Base-by-base conservation (phyloP, 2,888 invertebrate species). In the Tipula vernalis region DNA sequence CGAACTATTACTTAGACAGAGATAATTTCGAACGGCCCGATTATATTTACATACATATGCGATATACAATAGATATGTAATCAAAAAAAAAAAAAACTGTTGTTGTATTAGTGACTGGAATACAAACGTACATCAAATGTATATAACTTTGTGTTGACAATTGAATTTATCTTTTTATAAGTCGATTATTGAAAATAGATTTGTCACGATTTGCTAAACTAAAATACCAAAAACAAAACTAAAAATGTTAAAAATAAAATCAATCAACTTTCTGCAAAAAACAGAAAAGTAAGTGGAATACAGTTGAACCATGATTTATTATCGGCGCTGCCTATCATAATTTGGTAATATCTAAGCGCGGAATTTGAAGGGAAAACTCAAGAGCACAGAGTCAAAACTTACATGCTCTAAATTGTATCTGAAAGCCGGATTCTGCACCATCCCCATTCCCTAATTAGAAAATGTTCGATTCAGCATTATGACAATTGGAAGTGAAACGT, bases 101-200 rank as follows among this genome's bases (percentile, higher is more conserved):
- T 51, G 51, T 28, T 28, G 71, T 71, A 28, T 18, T 28, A 28
- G 71, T 71, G 28, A 71, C 28, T 28, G 10, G 71, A 71, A 71
- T 71, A 8, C 28, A 18, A 28, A 71, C 4, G n/a, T 71, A 71
- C 28, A 71, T n/a, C n/a, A 44, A 10, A 44, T 44, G 44, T 44
- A 71, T 71, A 71, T 12, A 28, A 71, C 71, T 18, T 71, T 71
- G 71, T 71, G 28, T 71, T 71, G 71, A 71, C 71, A 71, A 71
- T 71, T 71, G 71, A 71, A 71, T 71, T 71, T 71, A 71, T 71
- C 71, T 71, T 71, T 71, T 28, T 71, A 28, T 71, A 71, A 71
- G 71, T 71, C 71, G 71, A 71, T 71, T 71, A 71, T 71, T 71
- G 71, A 71, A 71, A 71, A 71, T 71, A 71, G 71, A 71, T 71